These are phyloP conservation scores for Andrena fulva DNA, from an alignment of 2,888 invertebrate species.

Conservation along the genomic window DNA sequence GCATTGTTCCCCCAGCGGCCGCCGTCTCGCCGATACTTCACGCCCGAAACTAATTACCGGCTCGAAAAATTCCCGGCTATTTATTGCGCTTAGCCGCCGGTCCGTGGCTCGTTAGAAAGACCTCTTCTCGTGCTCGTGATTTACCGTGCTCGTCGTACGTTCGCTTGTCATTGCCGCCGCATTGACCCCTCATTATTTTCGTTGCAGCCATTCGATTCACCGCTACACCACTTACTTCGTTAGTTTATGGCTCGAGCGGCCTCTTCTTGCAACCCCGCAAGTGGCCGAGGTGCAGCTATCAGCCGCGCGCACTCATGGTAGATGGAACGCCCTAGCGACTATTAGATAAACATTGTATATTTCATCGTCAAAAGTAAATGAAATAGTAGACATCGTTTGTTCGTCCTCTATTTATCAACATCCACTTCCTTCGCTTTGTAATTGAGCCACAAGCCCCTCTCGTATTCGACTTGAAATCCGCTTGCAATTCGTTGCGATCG, in stretches of 20 bases:
- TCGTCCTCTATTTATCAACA: too few species aligned
- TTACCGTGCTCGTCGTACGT: slow-evolving; percentile 41
- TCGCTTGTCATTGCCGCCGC: slow-evolving; percentile 43
- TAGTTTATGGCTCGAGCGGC: slow-evolving; percentile 19
- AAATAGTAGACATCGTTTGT: too few species aligned
- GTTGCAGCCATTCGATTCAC: slow-evolving; percentile 31
- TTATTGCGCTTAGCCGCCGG: slow-evolving; percentile 66
- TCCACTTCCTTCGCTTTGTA: too few species aligned
- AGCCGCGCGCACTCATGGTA: not conserved
- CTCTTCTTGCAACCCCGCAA: not conserved
- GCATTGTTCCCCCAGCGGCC: slow-evolving; percentile 41
- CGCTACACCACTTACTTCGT: slow-evolving; percentile 12
- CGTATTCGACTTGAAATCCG: slow-evolving; percentile 16
- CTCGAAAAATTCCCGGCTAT: slow-evolving; percentile 69
- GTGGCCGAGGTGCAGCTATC: not conserved
- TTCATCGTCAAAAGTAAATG: too few species aligned
- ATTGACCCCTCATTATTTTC: slow-evolving; percentile 39
- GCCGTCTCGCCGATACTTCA: slow-evolving; percentile 61
- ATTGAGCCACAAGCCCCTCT: slow-evolving; percentile 5
- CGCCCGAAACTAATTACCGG: slow-evolving; percentile 71
- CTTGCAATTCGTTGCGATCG: slow-evolving; percentile 40
- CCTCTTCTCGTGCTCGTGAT: slow-evolving; percentile 48
- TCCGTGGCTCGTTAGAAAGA: slow-evolving; percentile 48
- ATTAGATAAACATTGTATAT: too few species aligned
- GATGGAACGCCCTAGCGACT: too few species aligned